Evolutionary conservation across 1,140 invertebrate genomes (phyloP).

Genomic region (Schlechtendalia chinensis): DNA sequence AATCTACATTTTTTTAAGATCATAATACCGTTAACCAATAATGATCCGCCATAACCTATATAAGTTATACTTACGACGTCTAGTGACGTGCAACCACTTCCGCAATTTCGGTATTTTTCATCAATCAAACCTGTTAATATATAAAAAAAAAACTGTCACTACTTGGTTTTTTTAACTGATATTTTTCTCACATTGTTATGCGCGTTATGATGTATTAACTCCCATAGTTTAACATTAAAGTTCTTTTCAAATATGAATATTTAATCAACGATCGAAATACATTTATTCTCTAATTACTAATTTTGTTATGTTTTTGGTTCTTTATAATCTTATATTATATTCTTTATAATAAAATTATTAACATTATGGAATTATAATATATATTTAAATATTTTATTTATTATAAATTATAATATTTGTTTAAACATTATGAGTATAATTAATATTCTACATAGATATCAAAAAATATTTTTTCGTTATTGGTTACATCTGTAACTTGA

Average conservation of each 20-base stretch:
- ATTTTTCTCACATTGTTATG: background rate
- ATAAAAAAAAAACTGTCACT: background rate
- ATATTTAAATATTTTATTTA: too few species aligned
- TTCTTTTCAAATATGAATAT: background rate
- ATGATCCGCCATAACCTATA: background rate
- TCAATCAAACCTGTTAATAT: background rate
- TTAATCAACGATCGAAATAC: background rate
- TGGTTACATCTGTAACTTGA: too few species aligned
- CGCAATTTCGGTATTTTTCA: background rate
- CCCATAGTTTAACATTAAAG: background rate
- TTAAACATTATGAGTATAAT: too few species aligned
- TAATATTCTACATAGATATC: too few species aligned
- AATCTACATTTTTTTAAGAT: too few species aligned
- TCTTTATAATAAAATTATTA: too few species aligned
- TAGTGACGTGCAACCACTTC: background rate
- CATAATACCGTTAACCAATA: too few species aligned
- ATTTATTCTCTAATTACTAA: background rate
- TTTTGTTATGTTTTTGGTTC: background rate
- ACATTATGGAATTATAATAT: too few species aligned
- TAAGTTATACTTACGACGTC: background rate
- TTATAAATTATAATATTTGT: too few species aligned
- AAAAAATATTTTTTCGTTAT: too few species aligned
- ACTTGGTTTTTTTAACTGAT: background rate
- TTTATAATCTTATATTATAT: background rate
- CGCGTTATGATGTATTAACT: background rate